phyloP scores from a whole-genome alignment of 2,797 vertebrate species.

The Dromococcyx pavoninus region DNA sequence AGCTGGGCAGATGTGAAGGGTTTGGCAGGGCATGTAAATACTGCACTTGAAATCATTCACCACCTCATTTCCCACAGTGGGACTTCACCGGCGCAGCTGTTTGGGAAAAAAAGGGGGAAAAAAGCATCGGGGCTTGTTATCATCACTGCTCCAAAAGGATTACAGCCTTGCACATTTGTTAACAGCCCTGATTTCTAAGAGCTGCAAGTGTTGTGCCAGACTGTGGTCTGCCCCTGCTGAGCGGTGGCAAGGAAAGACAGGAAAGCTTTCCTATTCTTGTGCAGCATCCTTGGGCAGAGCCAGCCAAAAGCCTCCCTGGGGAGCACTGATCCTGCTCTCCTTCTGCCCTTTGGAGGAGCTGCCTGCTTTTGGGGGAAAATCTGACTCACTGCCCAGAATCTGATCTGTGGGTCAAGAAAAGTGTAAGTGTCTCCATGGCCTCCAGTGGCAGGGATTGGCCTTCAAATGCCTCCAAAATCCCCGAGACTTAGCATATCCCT shows the following conservation, averaged over 20 bases:
- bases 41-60: slow-evolving; percentile 54
- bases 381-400: background rate
- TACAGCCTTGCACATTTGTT: slow-evolving; percentile 40
- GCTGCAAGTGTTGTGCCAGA: slow-evolving; percentile 31
- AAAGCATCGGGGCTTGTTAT: background rate
- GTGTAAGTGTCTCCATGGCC: rapidly evolving
- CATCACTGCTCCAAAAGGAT: slow-evolving; percentile 51
- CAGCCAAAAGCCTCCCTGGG: slow-evolving; percentile 6
- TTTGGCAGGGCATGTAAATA: slow-evolving; percentile 54
- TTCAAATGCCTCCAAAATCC: background rate
- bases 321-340: background rate
- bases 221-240: slow-evolving; percentile 54
- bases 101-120: background rate
- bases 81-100: slow-evolving; percentile 41
- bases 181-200: slow-evolving; percentile 59
- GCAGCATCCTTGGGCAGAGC: background rate
- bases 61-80: slow-evolving; percentile 59
- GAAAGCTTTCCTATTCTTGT: slow-evolving; percentile 14
- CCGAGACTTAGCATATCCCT: rapidly evolving
- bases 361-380: background rate
- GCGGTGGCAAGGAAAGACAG: slow-evolving; percentile 24
- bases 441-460: background rate
- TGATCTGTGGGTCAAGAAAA: background rate
- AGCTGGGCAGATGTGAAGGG: slow-evolving; percentile 60
- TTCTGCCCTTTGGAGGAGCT: background rate